Evolutionary conservation across 2,888 invertebrate genomes (phyloP).

Genomic region (Diploptera punctata): DNA sequence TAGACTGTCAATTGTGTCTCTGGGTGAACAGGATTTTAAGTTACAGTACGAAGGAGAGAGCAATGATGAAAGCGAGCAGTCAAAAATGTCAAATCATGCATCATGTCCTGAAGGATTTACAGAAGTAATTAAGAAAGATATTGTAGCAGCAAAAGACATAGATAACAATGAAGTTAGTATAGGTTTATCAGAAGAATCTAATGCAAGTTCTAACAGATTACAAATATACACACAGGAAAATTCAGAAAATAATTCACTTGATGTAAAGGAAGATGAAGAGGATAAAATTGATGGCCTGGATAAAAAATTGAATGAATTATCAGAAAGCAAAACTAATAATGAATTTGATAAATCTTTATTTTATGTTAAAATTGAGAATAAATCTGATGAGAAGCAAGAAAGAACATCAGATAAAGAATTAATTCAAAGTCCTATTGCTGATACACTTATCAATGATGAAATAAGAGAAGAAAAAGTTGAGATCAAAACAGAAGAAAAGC

Average conservation of each 20-base stretch:
- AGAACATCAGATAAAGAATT: background rate
- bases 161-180: background rate
- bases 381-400: background rate
- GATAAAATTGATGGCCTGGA: conserved; percentile 15
- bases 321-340: background rate
- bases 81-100: conserved; percentile 34
- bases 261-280: background rate
- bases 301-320: conserved; percentile 10
- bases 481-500: background rate
- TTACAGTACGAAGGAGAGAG: conserved; percentile 54
- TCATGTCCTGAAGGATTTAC: background rate
- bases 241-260: background rate
- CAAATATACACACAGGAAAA: background rate
- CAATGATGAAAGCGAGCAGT: conserved; percentile 48
- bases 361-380: background rate
- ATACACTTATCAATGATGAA: too few relatives aligned
- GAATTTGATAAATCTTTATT: background rate
- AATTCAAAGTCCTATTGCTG: too few relatives aligned
- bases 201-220: background rate
- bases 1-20: conserved; percentile 58
- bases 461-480: background rate
- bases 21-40: conserved; percentile 51
- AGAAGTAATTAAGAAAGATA: conserved; percentile 51
- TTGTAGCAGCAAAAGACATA: conserved; percentile 34
- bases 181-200: background rate